Conservation (phyloP, 64 coral and sea anemone genomes). For the Cladopsammia gracilis region DNA sequence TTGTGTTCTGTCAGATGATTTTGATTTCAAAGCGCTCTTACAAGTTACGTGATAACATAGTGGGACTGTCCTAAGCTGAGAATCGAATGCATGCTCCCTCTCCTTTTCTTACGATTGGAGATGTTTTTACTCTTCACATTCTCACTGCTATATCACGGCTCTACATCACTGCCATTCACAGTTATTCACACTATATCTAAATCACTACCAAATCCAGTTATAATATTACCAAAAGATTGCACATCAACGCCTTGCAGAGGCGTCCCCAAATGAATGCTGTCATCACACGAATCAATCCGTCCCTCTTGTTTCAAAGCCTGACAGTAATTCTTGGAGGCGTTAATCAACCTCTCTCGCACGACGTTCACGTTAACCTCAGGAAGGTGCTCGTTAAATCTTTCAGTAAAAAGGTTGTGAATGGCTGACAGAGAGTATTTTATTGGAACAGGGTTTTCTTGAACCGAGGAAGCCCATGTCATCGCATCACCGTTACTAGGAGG, state of each 20-base stretch:
- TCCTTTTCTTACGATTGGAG: too few species aligned
- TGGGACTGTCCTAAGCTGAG: too few species aligned
- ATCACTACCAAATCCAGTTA: too few species aligned
- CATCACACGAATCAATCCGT: conserved; percentile 23
- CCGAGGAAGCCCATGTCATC: conserved; percentile 51
- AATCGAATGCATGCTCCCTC: too few species aligned
- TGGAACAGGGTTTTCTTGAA: conserved; percentile 62
- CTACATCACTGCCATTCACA: too few species aligned
- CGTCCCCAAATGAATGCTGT: conserved; percentile 21
- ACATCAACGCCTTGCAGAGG: neutral
- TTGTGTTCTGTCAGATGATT: too few species aligned
- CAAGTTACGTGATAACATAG: too few species aligned
- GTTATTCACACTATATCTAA: too few species aligned
- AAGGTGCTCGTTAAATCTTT: conserved; percentile 14
- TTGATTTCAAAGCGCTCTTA: too few species aligned
- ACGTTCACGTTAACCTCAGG: neutral
- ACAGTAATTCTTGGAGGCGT: conserved; percentile 16
- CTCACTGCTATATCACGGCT: too few species aligned
- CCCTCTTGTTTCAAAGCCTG: conserved; percentile 7
- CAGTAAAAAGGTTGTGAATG: conserved; percentile 37
- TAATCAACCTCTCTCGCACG: conserved; percentile 1
- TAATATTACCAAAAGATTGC: neutral
- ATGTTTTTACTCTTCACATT: too few species aligned
- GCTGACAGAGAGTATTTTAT: conserved; percentile 6
- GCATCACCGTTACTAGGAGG: conserved; percentile 68